Evolutionary conservation across 2,888 invertebrate genomes (phyloP), one percentile per base, ranked within the genome.

Genomic region (Epistrophe eligans): DNA sequence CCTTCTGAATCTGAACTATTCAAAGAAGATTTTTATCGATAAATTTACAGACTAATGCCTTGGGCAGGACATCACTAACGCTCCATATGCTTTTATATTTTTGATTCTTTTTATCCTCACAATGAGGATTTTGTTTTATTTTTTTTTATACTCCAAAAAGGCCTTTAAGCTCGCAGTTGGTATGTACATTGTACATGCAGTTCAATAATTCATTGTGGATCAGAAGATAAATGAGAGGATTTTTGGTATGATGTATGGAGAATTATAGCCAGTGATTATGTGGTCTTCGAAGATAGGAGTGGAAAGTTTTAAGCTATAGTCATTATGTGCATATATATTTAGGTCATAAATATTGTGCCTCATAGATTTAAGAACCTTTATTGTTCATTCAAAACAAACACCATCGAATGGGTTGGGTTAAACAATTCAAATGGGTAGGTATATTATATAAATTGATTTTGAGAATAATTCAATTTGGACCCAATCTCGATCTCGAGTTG

Each of bases 31-130:
- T 71, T 57, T 79, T 80, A 19, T 45, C 64, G 43, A 84, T 84
- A 84, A 80, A 80, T 80, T 80, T 64, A 84, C 76, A 58, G 71
- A 43, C 70, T 80, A 84, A 84, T 84, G 80, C 80, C 58, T 74
- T 84, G 79, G 84, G 84, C 80, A 84, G 84, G 84, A 76, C 74
- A 80, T 80, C 79, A 80, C 64, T 80, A 76, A 66, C 57, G 66
- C 71, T 72, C 76, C 71, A 80, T 84, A 80, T 76, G 66, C 19
- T 79, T 64, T 80, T 32, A 64, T 24, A 64, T 64, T 70, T 76
- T 71, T 66, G 55, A 79, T 84, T 79, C 50, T 24, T 57, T 70
- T 67, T 5, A 19, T 64, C 35, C 57, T 28, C 48, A 35, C 6
- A 45, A 32, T 4, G 11, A 32, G 45, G 28, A 64, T 32, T 28